Percentiles rank a stretch among this genome's conserved stretches.
Evolutionary conservation across 1,140 invertebrate genomes (phyloP).

Genomic region (Dolichoris vasculosae): DNA sequence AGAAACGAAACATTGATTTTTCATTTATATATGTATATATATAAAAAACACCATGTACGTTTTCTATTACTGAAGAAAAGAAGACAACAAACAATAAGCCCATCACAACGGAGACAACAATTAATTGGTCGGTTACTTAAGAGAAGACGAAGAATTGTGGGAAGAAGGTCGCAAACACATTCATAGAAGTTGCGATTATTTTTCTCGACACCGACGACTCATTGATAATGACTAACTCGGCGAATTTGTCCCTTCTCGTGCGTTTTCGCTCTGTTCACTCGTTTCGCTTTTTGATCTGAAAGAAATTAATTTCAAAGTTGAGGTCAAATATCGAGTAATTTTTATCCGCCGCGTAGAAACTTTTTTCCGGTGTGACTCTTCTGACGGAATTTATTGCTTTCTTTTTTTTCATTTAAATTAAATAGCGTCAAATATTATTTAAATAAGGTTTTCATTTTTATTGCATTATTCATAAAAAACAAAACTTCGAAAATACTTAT

Average conservation of each 20-base stretch:
- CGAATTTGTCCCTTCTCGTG: constrained; percentile 68
- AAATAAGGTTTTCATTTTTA: too few relatives aligned
- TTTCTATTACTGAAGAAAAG: not conserved
- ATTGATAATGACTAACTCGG: constrained; percentile 61
- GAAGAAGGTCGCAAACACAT: constrained; percentile 20
- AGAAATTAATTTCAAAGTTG: constrained; percentile 66
- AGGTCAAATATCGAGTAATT: constrained; percentile 26
- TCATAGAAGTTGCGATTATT: constrained; percentile 40
- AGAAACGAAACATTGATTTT: not conserved
- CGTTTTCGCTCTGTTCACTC: constrained; percentile 67
- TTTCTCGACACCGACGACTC: constrained; percentile 25
- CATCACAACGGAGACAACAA: constrained; percentile 22
- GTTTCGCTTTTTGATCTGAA: constrained; percentile 74
- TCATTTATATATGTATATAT: not conserved
- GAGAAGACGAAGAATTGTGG: constrained; percentile 30
- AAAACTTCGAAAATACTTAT: not conserved
- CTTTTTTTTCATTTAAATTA: not conserved
- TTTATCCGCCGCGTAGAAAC: not conserved
- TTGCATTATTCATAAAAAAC: not conserved
- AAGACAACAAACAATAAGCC: not conserved
- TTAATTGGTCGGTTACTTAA: constrained; percentile 25
- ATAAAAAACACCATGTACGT: not conserved
- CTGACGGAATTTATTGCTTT: not conserved
- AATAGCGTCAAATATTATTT: not conserved
- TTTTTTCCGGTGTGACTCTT: constrained; percentile 14